Percentiles rank a stretch among this genome's conserved stretches.
These are phyloP conservation scores for Neelides sp. DNA, from an alignment of 1,140 invertebrate genomes.

Conservation along the genomic window DNA sequence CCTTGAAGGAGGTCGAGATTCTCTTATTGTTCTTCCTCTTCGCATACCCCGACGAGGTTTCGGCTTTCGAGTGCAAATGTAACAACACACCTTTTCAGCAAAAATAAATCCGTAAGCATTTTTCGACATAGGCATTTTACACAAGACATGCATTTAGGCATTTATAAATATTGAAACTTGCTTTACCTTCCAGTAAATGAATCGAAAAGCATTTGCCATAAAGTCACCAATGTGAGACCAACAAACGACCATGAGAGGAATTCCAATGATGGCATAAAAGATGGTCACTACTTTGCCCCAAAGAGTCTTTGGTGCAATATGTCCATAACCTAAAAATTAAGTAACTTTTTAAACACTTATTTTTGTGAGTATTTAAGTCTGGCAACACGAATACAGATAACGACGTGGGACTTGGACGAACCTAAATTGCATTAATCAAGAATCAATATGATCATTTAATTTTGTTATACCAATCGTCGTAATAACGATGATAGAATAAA, in stretches of 20 bases:
- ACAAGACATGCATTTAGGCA: no score
- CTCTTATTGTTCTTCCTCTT: constrained; percentile 25
- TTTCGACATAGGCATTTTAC: no score
- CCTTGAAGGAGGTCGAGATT: constrained; percentile 22
- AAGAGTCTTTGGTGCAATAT: constrained; percentile 84
- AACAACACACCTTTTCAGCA: constrained; percentile 49
- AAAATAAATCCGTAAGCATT: constrained; percentile 13
- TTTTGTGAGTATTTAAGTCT: not conserved
- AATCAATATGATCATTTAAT: not conserved
- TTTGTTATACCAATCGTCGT: constrained; percentile 22
- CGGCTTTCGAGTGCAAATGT: constrained; percentile 66
- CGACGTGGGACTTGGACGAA: not conserved
- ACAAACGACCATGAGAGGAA: constrained; percentile 31
- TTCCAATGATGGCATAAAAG: constrained; percentile 83
- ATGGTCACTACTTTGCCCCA: constrained; percentile 88
- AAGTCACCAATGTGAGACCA: constrained; percentile 52
- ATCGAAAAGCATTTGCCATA: constrained; percentile 86
- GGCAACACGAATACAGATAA: not conserved
- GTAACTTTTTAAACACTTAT: constrained; percentile 6
- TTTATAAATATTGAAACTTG: no score
- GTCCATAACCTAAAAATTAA: constrained; percentile 76
- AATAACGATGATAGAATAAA: constrained; percentile 87
- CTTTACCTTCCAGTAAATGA: constrained; percentile 68
- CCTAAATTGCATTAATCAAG: not conserved
- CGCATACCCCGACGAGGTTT: constrained; percentile 40